Evolutionary conservation across 1,140 invertebrate genomes (phyloP), one percentile per base, ranked within the genome.

Genomic region (Apis florea): DNA sequence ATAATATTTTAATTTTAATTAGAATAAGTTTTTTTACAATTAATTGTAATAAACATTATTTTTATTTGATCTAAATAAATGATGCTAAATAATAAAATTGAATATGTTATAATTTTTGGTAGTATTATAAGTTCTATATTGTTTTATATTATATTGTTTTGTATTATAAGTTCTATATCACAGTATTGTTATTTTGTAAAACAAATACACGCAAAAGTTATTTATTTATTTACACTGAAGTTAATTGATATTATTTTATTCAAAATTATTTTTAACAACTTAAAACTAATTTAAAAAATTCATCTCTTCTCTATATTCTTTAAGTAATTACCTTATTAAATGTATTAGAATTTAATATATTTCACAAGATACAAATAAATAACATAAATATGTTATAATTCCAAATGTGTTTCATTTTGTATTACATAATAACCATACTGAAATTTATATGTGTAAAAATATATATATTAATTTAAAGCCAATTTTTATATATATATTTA

Each of bases 391-490:
- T 71, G 17, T 67, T 72, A 26, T 58, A 72, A 13, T 76, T 69
- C 21, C 76, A 69, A 70, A 53, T 68, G 49, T 72, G 51, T 72
- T 53, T 19, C 51, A 51, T 53, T 81, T 54, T 74, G 31, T 47
- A 74, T 77, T 59, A 51, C 54, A 49, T 79, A 64, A 77, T 75
- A 40, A 79, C 67, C 82, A 76, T 82, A 80, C 61, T n/a, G 66
- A 83, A 71, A 26, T 31, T 88, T 86, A 76, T 86, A 76, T 82
- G 77, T 72, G 80, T 88, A 24, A 67, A 85, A 40, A 40, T 40
- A 40, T 12, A 40, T 74, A 83, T 56, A 26, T 82, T 26, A 71
- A 51, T 54, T 9, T 75, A 59, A 13, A 88, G 47, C 83, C 31
- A 73, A 71, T 75, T 24, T 40, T 59, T 64, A 74, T 63, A 71